phyloP scores from a whole-genome alignment of 37 sponge, comb jelly and placozoan species.

The Beroe ovata region DNA sequence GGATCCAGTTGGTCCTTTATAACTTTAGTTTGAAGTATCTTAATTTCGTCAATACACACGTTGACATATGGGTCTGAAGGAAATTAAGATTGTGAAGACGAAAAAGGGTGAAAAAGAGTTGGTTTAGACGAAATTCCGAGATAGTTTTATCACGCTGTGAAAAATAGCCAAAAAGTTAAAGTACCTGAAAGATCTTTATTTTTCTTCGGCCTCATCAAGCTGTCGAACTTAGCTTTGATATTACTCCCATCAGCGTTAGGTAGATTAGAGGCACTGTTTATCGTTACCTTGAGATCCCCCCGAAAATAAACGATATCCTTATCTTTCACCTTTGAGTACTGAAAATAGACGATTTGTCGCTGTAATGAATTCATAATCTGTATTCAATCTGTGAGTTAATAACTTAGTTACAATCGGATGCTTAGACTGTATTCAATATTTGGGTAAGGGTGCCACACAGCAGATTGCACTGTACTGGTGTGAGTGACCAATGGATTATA shows the following conservation, averaged over 20 bases:
- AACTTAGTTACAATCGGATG: too few relatives aligned
- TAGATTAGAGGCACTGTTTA: constrained; percentile 22
- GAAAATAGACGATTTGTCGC: too few relatives aligned
- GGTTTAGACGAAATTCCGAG: too few relatives aligned
- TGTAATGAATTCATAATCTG: neutral
- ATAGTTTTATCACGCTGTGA: too few relatives aligned
- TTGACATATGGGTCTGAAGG: constrained; percentile 59
- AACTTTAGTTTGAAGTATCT: constrained; percentile 52
- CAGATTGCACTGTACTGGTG: too few relatives aligned
- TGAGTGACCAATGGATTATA: too few relatives aligned
- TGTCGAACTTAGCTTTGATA: constrained; percentile 54
- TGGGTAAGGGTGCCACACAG: too few relatives aligned
- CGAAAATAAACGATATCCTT: constrained; percentile 26
- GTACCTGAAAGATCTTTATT: constrained; percentile 52
- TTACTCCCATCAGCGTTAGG: constrained; percentile 59
- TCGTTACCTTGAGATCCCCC: constrained; percentile 38
- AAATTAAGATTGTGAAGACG: too few relatives aligned
- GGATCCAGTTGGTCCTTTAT: constrained; percentile 61
- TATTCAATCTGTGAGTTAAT: too few relatives aligned
- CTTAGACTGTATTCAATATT: too few relatives aligned
- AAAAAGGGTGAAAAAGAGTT: too few relatives aligned
- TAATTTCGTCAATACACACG: constrained; percentile 2
- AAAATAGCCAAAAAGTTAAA: too few relatives aligned
- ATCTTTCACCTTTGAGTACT: constrained; percentile 16
- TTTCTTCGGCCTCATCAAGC: neutral